Base-by-base conservation (phyloP, 2,113 vertebrate genomes). In the Varanus salvator region DNA sequence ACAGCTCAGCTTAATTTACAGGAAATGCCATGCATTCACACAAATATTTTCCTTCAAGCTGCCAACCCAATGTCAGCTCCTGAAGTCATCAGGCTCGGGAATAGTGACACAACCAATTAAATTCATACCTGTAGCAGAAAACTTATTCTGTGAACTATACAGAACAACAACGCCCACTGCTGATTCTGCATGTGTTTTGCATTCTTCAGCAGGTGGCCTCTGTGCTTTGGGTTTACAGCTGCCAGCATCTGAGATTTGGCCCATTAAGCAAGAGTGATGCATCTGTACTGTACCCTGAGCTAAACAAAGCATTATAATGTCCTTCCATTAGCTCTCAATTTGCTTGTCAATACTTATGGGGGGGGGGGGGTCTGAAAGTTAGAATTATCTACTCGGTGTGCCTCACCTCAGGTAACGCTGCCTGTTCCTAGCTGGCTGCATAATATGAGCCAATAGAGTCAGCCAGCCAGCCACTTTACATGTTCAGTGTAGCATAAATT, bases 301-400 rank as follows among this genome's bases (percentile, higher is more conserved):
- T 84, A 52, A 64, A 66, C 17, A 48, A 0, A 2, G 12, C 8
- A 29, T 88, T 6, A 23, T 34, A 54, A 71, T 38, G 7, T 44
- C 48, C 68, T 80, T 38, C 12, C 23, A 54, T 80, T 69, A 72
- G n/a, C 4, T 11, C 15, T 38, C 66, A 88, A 38, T 44, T 44
- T 44, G 38, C 50, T 78, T 72, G n/a, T 54, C 71, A 76, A 66
- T 75, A 77, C 88, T 89, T 89, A 89, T n/a, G n/a, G n/a, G n/a
- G n/a, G n/a, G n/a, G n/a, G n/a, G n/a, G n/a, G 29, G 31, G 34
- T 50, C 80, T 52, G 48, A 54, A 80, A 54, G 77, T 50, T 81
- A n/a, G 1, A 71, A 34, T 50, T 54, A 17, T 34, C 52, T 25
- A 5, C 14, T 86, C 8, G 7, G 6, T 54, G 14, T 72, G 7